Evolutionary conservation across 1,140 invertebrate genomes (phyloP), one percentile per base, ranked within the genome.

Genomic region (Battus philenor): DNA sequence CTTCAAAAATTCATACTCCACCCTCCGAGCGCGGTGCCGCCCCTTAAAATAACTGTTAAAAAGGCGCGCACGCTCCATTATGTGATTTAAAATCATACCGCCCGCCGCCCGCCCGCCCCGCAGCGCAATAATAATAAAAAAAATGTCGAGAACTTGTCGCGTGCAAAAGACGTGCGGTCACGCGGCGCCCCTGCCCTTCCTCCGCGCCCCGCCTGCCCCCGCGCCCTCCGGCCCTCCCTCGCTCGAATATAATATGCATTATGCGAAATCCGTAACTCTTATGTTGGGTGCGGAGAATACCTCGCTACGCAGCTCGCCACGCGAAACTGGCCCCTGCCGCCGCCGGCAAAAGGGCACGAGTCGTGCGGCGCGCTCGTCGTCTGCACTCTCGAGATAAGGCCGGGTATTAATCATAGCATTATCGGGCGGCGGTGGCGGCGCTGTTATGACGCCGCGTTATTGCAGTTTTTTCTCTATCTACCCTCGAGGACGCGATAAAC

Each of bases 51-150:
- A 65, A 68, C 62, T 64, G 38, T 60, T 54, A 57, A 70, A 30
- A 68, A 70, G 50, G 50, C 61, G 52, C 60, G 39, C 58, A 60
- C 74, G 70, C 75, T 81, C 71, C 65, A 81, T 83, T 83, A 83
- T 64, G 50, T 62, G 65, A 76, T 74, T 81, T 78, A 78, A 84
- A 84, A 78, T 77, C 67, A 72, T 81, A 84, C n/a, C n/a, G n/a
- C n/a, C n/a, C n/a, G n/a, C n/a, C n/a, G n/a, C n/a, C n/a, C n/a
- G n/a, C 73, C 73, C 73, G 72, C 48, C 50, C 49, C 47, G 75
- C 72, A 79, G 80, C 76, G 72, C 75, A 84, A 84, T 84, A 84
- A 84, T 81, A 84, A 84, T 84, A 84, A 84, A 84, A 38, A 83
- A 84, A 84, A 84, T 81, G 76, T 84, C 67, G 69, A 77, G 75